phyloP scores from a whole-genome alignment of 2,113 vertebrate genomes.

The Gallinago jamesoni region DNA sequence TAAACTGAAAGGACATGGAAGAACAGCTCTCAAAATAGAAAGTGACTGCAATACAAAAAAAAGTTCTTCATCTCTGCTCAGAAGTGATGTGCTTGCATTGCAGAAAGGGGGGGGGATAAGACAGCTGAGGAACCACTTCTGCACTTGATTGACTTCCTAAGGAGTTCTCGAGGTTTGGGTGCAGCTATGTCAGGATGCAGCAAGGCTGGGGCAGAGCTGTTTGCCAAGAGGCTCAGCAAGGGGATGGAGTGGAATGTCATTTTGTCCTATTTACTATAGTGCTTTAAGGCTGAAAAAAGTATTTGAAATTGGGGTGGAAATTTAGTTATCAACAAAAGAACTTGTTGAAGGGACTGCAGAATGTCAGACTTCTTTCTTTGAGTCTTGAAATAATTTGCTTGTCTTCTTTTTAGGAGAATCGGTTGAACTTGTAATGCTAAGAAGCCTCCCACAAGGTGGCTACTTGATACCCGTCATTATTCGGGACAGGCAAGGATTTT shows the following conservation, averaged over 20 bases:
- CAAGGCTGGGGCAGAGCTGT: not conserved
- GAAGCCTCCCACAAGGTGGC: constrained; percentile 66
- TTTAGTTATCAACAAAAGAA: not conserved
- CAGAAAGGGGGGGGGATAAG: not conserved
- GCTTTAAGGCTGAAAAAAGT: not conserved
- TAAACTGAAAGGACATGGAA: not conserved
- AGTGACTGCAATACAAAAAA: not conserved
- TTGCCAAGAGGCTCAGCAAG: not conserved
- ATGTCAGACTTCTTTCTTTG: not conserved
- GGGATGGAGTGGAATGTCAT: not conserved
- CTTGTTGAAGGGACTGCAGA: not conserved
- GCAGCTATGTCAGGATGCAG: not conserved
- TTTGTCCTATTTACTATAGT: not conserved
- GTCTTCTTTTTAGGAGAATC: constrained; percentile 33
- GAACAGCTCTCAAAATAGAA: not conserved
- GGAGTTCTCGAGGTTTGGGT: not conserved
- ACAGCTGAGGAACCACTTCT: not conserved
- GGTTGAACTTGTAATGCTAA: constrained; percentile 67
- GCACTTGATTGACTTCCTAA: not conserved
- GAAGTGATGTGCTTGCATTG: not conserved
- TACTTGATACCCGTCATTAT: constrained; percentile 75
- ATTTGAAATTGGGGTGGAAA: not conserved
- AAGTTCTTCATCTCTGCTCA: not conserved
- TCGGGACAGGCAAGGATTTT: constrained; percentile 74
- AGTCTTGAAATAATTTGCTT: not conserved